Conservation (phyloP, 2,113 vertebrate species). For the Ardeotis arabs region DNA sequence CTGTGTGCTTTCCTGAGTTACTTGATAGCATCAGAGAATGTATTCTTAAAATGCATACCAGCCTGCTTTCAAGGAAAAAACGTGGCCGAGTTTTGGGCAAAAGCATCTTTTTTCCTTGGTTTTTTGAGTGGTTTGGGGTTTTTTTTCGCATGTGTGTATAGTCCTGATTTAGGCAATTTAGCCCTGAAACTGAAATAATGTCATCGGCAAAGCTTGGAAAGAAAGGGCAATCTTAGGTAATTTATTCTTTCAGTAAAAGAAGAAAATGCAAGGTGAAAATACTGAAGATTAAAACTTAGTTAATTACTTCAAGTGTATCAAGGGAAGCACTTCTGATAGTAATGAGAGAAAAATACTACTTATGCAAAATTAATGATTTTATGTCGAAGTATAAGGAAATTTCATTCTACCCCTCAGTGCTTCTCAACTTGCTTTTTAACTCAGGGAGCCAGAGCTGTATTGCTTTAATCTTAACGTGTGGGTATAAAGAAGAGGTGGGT, state of each 20-base stretch:
- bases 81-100: neutral
- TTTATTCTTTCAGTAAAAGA: neutral
- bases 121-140: too few relatives aligned
- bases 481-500: neutral
- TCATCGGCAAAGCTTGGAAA: neutral
- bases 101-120: neutral
- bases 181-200: neutral
- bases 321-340: neutral
- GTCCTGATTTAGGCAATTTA: neutral
- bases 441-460: neutral
- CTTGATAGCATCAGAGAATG: neutral
- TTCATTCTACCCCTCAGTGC: neutral
- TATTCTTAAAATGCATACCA: neutral
- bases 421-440: neutral
- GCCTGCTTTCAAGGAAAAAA: neutral
- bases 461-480: neutral
- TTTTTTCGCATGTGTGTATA: fast-evolving
- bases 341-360: neutral
- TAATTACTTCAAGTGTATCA: neutral
- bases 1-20: neutral
- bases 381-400: neutral
- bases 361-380: neutral
- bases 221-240: neutral
- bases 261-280: neutral
- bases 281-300: neutral